These are phyloP conservation scores for Anagrus nilaparvatae DNA, from an alignment of 1,140 invertebrate genomes.

Conservation along the genomic window DNA sequence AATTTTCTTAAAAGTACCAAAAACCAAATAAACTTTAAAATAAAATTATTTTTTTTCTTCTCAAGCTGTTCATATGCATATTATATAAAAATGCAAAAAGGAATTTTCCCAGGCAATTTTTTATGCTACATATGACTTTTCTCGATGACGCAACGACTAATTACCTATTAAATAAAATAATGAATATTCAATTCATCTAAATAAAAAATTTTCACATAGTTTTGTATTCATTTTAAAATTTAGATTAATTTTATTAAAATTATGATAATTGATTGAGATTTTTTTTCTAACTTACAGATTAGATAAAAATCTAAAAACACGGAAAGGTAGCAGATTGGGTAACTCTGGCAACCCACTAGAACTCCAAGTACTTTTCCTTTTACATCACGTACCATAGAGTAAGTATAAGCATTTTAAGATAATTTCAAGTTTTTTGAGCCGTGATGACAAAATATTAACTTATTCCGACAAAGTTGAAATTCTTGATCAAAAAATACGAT, in stretches of 20 bases:
- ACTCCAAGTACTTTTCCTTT: conserved; percentile 64
- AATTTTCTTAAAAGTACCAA: conserved; percentile 2
- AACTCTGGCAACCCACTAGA: conserved; percentile 70
- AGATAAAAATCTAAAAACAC: conserved; percentile 59
- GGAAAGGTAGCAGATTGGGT: conserved; percentile 63
- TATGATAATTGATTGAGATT: conserved; percentile 7
- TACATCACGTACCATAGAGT: conserved; percentile 72
- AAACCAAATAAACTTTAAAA: background rate
- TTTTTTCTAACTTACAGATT: conserved; percentile 46
- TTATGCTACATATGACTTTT: too few species aligned
- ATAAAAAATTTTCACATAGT: background rate
- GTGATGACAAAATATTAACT: too few species aligned
- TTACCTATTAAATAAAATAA: too few species aligned
- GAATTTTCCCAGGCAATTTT: background rate
- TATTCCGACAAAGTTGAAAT: too few species aligned
- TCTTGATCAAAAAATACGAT: too few species aligned
- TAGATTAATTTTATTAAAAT: background rate
- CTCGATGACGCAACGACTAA: too few species aligned
- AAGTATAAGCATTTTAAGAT: too few species aligned
- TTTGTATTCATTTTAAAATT: background rate
- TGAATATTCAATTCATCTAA: too few species aligned
- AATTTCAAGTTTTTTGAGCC: too few species aligned
- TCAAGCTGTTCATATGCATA: too few species aligned
- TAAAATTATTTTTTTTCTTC: too few species aligned
- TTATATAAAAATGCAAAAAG: background rate